Evolutionary conservation across 1,140 invertebrate genomes (phyloP).

Genomic region (Mya arenaria): DNA sequence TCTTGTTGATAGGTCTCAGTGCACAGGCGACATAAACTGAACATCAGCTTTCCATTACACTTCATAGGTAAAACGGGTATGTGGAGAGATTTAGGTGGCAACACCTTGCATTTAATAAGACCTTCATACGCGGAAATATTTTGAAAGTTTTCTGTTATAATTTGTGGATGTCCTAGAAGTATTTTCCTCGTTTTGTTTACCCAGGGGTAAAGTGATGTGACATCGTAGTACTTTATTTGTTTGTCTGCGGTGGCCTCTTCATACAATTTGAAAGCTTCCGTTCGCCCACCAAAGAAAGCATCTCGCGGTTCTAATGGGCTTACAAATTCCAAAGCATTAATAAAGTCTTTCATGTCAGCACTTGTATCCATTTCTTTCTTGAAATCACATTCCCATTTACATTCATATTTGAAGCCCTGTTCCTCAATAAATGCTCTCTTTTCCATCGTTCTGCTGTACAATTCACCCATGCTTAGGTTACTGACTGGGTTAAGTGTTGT

Average conservation of each 20-base stretch:
- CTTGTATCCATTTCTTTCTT: background rate
- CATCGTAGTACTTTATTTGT: constrained; percentile 18
- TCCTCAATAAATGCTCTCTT: too few relatives aligned
- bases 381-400: constrained; percentile 7
- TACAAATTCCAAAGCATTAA: background rate
- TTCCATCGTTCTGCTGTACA: constrained; percentile 13
- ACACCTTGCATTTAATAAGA: constrained; percentile 15
- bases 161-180: background rate
- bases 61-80: constrained; percentile 3
- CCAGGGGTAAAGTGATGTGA: constrained; percentile 24
- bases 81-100: constrained; percentile 14
- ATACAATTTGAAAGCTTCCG: constrained; percentile 10
- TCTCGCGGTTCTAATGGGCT: constrained; percentile 17
- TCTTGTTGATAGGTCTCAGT: background rate
- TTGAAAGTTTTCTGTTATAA: constrained; percentile 3
- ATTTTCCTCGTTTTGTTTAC: constrained; percentile 19
- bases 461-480: constrained; percentile 39
- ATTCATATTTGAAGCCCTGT: background rate
- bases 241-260: background rate
- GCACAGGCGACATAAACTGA: background rate
- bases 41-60: constrained; percentile 11
- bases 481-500: background rate
- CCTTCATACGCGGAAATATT: background rate
- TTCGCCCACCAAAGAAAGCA: constrained; percentile 21
- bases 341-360: background rate